Percentiles rank a stretch among this genome's conserved stretches.
Evolutionary conservation across 2,888 invertebrate species (phyloP).

Genomic region (Pachycephus smyrnensis): DNA sequence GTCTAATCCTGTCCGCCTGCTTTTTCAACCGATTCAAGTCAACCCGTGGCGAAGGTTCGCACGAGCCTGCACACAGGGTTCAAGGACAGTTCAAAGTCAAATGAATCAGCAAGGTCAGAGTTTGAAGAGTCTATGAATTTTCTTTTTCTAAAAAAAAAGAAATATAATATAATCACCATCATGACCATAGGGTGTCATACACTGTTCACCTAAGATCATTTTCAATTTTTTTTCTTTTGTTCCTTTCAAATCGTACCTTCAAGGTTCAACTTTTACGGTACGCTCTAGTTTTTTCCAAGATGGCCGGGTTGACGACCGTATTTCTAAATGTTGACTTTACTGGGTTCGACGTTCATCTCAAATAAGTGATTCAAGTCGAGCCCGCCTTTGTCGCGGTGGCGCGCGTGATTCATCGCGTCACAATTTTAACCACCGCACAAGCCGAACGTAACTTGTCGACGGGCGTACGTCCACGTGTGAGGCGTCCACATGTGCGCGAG

Average conservation of each 20-base stretch:
- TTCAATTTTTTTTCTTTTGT: not conserved
- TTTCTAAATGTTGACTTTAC: not conserved
- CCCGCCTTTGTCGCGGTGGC: not conserved
- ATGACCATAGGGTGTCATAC: too few relatives aligned
- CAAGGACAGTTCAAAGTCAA: not conserved
- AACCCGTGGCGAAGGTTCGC: not conserved
- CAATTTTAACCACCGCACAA: slow-evolving; percentile 4
- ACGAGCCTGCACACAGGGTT: not conserved
- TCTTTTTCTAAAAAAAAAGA: too few relatives aligned
- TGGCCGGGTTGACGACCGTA: not conserved
- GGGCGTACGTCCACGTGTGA: slow-evolving; percentile 7
- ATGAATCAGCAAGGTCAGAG: not conserved
- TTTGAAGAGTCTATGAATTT: not conserved
- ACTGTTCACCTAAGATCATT: not conserved
- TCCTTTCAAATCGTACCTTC: not conserved
- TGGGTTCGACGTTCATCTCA: not conserved
- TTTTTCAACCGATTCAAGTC: not conserved
- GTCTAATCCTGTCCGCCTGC: not conserved
- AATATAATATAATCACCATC: too few relatives aligned
- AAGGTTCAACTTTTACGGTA: not conserved
- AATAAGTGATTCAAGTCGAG: not conserved
- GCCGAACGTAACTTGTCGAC: not conserved
- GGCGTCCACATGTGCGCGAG: not conserved
- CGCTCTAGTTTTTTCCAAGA: not conserved
- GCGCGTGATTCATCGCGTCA: slow-evolving; percentile 8